These are phyloP conservation scores for Pseudachorutes palmiensis DNA, from an alignment of 1,140 invertebrate genomes.

Conservation along the genomic window DNA sequence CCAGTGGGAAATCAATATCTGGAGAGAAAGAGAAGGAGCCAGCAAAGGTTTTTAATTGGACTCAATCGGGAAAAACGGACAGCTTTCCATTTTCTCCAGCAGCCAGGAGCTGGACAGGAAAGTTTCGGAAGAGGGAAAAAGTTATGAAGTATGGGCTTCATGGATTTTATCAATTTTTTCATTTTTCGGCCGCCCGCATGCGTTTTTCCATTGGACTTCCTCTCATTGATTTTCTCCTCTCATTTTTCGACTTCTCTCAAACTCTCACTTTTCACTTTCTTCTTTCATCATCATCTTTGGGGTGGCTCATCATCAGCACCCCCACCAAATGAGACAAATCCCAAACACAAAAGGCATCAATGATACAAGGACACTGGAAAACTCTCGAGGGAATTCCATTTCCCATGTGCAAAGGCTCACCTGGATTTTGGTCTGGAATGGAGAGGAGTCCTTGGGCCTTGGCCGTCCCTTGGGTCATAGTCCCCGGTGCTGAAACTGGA, in stretches of 20 bases:
- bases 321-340: not conserved
- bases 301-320: conserved; percentile 3
- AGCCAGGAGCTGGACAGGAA: not conserved
- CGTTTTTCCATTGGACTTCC: not conserved
- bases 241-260: not conserved
- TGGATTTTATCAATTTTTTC: conserved; percentile 13
- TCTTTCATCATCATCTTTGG: not conserved
- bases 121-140: not conserved
- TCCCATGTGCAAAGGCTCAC: not conserved
- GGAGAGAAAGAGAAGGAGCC: not conserved
- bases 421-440: not conserved
- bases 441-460: not conserved
- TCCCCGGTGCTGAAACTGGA: not conserved
- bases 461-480: not conserved
- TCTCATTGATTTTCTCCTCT: conserved; percentile 11
- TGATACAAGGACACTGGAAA: not conserved
- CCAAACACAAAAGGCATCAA: not conserved
- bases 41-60: conserved; percentile 10
- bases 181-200: not conserved
- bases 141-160: conserved; percentile 10
- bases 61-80: conserved; percentile 2
- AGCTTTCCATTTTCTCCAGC: not conserved
- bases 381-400: not conserved
- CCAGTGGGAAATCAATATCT: conserved; percentile 1
- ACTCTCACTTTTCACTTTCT: conserved; percentile 11